Evolutionary conservation across 2,797 vertebrate species (phyloP).

Genomic region (Characodon lateralis): DNA sequence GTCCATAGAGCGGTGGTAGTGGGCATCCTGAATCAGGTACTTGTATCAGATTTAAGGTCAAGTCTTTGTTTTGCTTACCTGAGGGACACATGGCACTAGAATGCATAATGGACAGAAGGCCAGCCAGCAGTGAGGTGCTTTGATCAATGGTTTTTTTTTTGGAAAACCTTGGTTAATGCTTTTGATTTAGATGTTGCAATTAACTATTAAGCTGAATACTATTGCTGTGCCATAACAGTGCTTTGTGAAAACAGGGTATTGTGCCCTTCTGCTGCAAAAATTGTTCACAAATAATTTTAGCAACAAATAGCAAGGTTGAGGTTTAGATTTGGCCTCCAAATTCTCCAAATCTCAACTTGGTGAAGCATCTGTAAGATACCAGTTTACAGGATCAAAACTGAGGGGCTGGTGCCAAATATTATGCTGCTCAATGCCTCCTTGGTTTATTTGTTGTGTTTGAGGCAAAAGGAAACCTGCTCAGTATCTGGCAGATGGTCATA

Average conservation of each 20-base stretch:
- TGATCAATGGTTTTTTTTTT: not conserved
- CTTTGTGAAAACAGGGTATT: not conserved
- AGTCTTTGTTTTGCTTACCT: not conserved
- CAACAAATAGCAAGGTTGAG: not conserved
- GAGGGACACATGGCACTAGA: not conserved
- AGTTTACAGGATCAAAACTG: not conserved
- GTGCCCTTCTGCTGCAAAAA: not conserved
- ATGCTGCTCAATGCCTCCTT: not conserved
- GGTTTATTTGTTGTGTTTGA: not conserved
- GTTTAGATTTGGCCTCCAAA: not conserved
- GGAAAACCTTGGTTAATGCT: not conserved
- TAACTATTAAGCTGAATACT: not conserved
- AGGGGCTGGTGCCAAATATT: not conserved
- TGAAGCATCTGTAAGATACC: not conserved
- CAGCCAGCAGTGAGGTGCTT: not conserved
- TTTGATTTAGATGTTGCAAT: not conserved
- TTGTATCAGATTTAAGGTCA: not conserved
- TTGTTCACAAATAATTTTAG: not conserved
- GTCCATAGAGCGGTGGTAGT: too few species aligned
- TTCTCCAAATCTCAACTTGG: not conserved
- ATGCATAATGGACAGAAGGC: not conserved
- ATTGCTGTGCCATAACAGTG: not conserved
- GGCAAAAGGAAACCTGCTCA: not conserved
- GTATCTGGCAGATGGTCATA: not conserved
- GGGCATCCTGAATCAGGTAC: not conserved